Evolutionary conservation across 2,888 invertebrate genomes (phyloP), one percentile per base, ranked within the genome.

Genomic region (Anthophora plumipes): DNA sequence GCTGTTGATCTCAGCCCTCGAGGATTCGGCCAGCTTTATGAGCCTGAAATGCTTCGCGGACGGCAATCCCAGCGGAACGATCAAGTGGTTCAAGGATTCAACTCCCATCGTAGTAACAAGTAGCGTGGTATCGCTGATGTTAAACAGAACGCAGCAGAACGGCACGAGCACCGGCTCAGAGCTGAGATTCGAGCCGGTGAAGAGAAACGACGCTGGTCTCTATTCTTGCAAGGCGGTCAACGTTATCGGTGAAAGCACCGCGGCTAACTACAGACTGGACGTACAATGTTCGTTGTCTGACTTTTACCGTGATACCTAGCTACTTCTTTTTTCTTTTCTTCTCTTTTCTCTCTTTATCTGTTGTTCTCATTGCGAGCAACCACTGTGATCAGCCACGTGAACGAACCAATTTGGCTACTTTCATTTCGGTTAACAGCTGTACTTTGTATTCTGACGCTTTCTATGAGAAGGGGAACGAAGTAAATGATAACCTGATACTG

Each of bases 141-240:
- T 95, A 12, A 91, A 93, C 46, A 94, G 94, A 80, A 95, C 94
- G 80, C 94, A 94, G 91, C 94, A 94, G 25, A 92, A 91, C 78
- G 89, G 92, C 22, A 93, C 91, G 48, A 79, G 90, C 52, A 89
- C 93, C 37, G 92, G 91, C 60, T 93, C 94, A 48, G 93, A 93
- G 75, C 88, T 94, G 48, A 94, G 94, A 90, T 94, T 95, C 88
- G 94, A 95, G 82, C 95, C 95, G 57, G 94, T 95, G 69, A 94
- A 94, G 82, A 93, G 94, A 41, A 93, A 94, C 50, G 95, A 94
- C 64, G 92, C 97, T 89, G 98, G 98, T 4, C 96, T 97, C 87
- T 98, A 98, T 93, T 96, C 97, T 83, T 98, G 98, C 93, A 96
- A 96, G 77, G 98, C 97, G n/a, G 95, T 96, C 89, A 98, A 98